Percentiles rank a stretch among this genome's conserved stretches.
phyloP scores from a whole-genome alignment of 2,888 invertebrate genomes.

The Hofmannophila pseudospretella region DNA sequence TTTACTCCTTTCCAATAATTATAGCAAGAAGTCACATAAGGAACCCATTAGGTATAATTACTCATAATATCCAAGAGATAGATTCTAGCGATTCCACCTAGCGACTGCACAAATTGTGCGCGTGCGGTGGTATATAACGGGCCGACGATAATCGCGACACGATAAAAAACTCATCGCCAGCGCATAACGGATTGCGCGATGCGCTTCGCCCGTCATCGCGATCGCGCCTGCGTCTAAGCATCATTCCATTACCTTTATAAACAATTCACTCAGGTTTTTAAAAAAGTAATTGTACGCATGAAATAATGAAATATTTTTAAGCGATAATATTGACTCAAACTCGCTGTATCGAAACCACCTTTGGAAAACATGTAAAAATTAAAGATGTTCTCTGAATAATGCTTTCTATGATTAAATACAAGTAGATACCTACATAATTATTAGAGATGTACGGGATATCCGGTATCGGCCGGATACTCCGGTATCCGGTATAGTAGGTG shows the following conservation, averaged over 20 bases:
- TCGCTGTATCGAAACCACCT: too few relatives aligned
- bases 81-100: conserved; percentile 28
- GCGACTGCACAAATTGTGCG: conserved; percentile 43
- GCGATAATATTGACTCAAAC: too few relatives aligned
- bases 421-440: too few relatives aligned
- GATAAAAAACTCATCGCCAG: conserved; percentile 56
- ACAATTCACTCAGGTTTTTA: background rate
- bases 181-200: conserved; percentile 61
- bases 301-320: too few relatives aligned
- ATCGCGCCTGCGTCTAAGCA: conserved; percentile 25
- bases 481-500: too few relatives aligned
- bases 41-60: conserved; percentile 16
- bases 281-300: too few relatives aligned
- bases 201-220: conserved; percentile 58
- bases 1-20: too few relatives aligned
- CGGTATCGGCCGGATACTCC: too few relatives aligned
- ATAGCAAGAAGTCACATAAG: background rate
- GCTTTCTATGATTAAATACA: too few relatives aligned
- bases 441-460: too few relatives aligned
- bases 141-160: conserved; percentile 51
- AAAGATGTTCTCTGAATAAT: too few relatives aligned
- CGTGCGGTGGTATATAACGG: conserved; percentile 40
- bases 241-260: conserved; percentile 1
- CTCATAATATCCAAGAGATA: conserved; percentile 24
- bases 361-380: too few relatives aligned